Conservation (phyloP, 2,888 invertebrate species). For the Drosophila limbata region DNA sequence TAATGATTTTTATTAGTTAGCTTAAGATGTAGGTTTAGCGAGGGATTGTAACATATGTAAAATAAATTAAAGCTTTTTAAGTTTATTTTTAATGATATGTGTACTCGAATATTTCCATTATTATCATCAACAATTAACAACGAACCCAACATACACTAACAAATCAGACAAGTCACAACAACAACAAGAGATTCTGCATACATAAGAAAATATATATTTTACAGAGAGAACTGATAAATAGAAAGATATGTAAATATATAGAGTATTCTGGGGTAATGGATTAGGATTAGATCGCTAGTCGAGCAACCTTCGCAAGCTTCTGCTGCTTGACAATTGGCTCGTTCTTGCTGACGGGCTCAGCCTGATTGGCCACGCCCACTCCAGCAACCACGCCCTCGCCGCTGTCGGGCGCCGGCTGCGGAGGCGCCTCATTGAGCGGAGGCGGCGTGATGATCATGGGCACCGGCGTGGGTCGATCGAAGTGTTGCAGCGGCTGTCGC, state of each 20-base stretch:
- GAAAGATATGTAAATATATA: conserved; percentile 10
- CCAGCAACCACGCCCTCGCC: not conserved
- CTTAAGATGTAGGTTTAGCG: not conserved
- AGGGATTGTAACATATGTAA: conserved; percentile 15
- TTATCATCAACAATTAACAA: conserved; percentile 27
- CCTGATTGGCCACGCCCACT: not conserved
- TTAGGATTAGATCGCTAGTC: not conserved
- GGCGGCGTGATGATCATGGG: conserved; percentile 70
- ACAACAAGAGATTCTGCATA: not conserved
- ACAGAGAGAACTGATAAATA: not conserved
- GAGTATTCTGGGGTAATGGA: not conserved
- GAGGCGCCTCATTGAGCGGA: not conserved
- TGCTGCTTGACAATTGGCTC: conserved; percentile 13
- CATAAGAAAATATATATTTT: conserved; percentile 13
- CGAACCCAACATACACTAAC: conserved; percentile 38
- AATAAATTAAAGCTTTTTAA: conserved; percentile 1
- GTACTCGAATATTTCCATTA: conserved; percentile 13
- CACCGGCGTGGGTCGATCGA: conserved; percentile 81
- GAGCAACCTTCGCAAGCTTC: conserved; percentile 4
- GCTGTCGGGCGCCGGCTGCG: not conserved
- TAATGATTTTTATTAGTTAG: not conserved
- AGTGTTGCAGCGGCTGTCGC: conserved; percentile 75
- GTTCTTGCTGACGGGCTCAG: not conserved
- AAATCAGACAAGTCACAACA: conserved; percentile 30
- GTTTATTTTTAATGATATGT: conserved; percentile 8